Evolutionary conservation across 2,113 vertebrate genomes (phyloP), one percentile per base, ranked within the genome.

Genomic region (Anhinga rufa): DNA sequence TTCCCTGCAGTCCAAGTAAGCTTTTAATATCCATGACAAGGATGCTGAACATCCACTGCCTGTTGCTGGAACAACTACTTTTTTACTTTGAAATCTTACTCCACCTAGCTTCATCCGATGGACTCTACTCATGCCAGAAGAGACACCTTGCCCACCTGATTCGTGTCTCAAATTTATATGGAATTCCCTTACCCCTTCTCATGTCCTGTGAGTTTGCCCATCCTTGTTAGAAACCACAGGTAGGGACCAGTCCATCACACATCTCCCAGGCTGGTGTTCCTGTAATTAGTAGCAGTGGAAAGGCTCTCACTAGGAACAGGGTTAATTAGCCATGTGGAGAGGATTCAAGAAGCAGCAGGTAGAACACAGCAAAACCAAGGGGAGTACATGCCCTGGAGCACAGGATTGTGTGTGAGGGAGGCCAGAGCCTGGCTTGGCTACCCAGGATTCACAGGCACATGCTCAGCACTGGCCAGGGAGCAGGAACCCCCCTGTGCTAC

Each of bases 391-490:
- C 2, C 32, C 32, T 69, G 36, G 15, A 51, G 19, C 25, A 25
- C 0, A 1, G 16, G 25, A 7, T 7, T 49, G 18, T 65, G 6
- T 29, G 7, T 54, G 64, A 83, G 46, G 46, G 40, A 89, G 26
- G 36, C 9, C 36, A 85, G 69, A 61, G 24, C 19, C 21, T 36
- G 40, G 6, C 17, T 49, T 74, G 44, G 29, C 36, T 71, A 15
- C 22, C n/a, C 2, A 7, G 36, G 11, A 69, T 51, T 32, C 26
- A 31, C 51, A 58, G 51, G 42, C 3, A 0, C 4, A 4, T 7
- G 10, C 19, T 11, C 0, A 2, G 11, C 17, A 68, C 48, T 16
- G 25, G n/a, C 32, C n/a, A 69, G 29, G 18, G 58, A 69, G 29
- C 12, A 42, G 29, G 9, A 80, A 16, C 3, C 3, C 5, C 12